Conservation (phyloP, 2,113 vertebrate genomes). For the Cebidichthys violaceus region DNA sequence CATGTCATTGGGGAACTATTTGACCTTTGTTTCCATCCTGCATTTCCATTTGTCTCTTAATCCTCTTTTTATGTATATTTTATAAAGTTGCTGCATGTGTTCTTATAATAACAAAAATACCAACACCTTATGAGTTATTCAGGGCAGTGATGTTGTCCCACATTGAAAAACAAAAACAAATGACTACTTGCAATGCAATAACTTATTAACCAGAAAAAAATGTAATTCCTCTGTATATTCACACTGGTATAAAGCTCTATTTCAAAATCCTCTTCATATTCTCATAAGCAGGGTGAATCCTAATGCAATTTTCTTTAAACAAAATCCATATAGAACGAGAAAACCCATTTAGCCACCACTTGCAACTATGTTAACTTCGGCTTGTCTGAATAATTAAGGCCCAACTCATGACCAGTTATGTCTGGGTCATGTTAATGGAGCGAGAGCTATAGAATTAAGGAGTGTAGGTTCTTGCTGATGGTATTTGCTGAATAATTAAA, state of each 20-base stretch:
- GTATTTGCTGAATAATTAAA: conserved; percentile 30
- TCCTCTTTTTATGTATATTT: neutral
- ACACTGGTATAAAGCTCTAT: neutral
- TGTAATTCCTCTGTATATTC: neutral
- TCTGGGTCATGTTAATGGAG: conserved; percentile 10
- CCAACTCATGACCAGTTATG: neutral
- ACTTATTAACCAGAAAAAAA: no score
- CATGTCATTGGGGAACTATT: neutral
- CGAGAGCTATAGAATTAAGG: neutral
- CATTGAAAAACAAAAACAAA: neutral
- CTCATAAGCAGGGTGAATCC: neutral
- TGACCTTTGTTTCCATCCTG: neutral
- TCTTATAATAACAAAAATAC: neutral
- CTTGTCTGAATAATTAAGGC: conserved; percentile 21
- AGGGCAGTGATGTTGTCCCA: neutral
- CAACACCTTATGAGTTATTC: neutral
- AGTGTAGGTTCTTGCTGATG: neutral
- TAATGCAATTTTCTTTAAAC: conserved; percentile 4
- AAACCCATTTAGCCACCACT: neutral
- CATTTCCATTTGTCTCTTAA: neutral
- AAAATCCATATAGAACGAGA: neutral
- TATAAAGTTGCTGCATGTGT: neutral
- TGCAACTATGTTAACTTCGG: neutral
- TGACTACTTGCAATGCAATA: neutral
- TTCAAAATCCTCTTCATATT: neutral